Percentiles rank a stretch among this genome's conserved stretches.
Conservation (phyloP, 1,140 invertebrate genomes). For the Oryctes rhinoceros region DNA sequence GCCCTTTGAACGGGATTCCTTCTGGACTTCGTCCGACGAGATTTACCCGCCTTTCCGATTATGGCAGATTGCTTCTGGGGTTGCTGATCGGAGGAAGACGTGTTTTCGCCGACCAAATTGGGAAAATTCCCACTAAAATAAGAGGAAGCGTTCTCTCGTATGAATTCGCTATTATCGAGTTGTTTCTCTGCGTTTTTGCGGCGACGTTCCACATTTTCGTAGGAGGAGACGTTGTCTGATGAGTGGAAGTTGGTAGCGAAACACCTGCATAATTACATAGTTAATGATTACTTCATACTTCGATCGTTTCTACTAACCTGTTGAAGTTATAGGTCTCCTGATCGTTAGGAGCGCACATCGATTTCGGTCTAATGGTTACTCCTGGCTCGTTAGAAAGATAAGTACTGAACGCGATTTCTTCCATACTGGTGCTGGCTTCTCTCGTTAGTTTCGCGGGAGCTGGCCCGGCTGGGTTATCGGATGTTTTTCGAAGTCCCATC, state of each 20-base stretch:
- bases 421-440: conserved; percentile 63
- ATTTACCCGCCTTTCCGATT: background rate
- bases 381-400: conserved; percentile 59
- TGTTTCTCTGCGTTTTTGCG: background rate
- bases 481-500: conserved; percentile 47
- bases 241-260: background rate
- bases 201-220: background rate
- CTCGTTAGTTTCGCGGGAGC: conserved; percentile 54
- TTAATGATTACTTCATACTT: too few species aligned
- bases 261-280: background rate
- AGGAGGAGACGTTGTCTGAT: background rate
- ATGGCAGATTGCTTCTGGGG: background rate
- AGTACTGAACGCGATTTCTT: conserved; percentile 60
- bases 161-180: background rate
- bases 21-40: conserved; percentile 50
- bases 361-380: conserved; percentile 61
- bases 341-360: conserved; percentile 54
- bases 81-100: background rate
- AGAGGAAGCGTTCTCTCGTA: background rate
- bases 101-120: background rate
- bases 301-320: background rate
- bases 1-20: conserved; percentile 75
- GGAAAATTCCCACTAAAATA: background rate
- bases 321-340: conserved; percentile 41
- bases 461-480: background rate